phyloP scores from a whole-genome alignment of 2,888 invertebrate genomes.

The Merodon equestris region DNA sequence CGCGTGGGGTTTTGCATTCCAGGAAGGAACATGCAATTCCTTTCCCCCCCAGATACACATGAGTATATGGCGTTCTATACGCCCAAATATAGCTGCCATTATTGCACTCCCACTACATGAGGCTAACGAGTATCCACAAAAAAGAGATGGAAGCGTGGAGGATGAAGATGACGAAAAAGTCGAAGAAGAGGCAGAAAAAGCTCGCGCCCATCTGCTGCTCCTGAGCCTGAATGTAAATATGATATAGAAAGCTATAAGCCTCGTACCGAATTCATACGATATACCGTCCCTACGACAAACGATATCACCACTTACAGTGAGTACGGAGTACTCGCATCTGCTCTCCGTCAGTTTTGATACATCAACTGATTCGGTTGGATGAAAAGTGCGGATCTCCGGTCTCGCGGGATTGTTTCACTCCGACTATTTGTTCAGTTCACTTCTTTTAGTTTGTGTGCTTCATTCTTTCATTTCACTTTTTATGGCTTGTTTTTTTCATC shows the following conservation, averaged over 20 bases:
- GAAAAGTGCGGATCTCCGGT: constrained; percentile 57
- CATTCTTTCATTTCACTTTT: constrained; percentile 6
- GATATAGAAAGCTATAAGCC: constrained; percentile 11
- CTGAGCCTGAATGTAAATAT: constrained; percentile 16
- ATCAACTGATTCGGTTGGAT: constrained; percentile 65
- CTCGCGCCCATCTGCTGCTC: constrained; percentile 33
- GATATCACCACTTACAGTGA: background rate
- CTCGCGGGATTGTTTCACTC: constrained; percentile 62
- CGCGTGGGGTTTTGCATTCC: constrained; percentile 6
- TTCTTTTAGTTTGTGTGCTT: constrained; percentile 9
- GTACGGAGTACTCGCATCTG: constrained; percentile 6
- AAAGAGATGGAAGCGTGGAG: no score
- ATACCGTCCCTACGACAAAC: constrained; percentile 42
- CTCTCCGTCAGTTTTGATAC: constrained; percentile 65
- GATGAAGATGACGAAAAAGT: no score
- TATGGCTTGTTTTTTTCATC: no score
- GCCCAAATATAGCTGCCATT: background rate
- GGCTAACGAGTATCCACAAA: no score
- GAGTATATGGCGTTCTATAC: no score
- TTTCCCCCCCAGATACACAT: no score
- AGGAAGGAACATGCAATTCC: constrained; percentile 37
- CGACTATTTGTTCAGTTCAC: constrained; percentile 56
- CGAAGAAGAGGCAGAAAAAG: constrained; percentile 27
- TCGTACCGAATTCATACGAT: constrained; percentile 43
- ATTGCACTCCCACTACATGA: constrained; percentile 13